Percentiles rank a stretch among this genome's conserved stretches.
Evolutionary conservation across 2,113 vertebrate genomes (phyloP).

Genomic region (Neolamprologus modestus): DNA sequence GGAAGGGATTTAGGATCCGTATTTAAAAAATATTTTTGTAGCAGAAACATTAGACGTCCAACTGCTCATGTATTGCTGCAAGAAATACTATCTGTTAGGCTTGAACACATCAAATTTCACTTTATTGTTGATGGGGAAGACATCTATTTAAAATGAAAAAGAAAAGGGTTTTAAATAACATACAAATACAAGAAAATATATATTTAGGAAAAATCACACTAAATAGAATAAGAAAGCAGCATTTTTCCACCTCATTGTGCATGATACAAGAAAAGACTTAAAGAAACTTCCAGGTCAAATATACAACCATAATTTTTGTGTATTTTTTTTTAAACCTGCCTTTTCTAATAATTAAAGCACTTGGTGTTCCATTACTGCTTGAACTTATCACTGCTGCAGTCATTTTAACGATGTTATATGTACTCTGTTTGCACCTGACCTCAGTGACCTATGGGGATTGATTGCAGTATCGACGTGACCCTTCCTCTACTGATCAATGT

Average conservation of each 20-base stretch:
- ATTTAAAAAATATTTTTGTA: neutral
- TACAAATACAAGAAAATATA: neutral
- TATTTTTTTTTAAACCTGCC: neutral
- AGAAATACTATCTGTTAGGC: neutral
- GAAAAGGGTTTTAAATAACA: neutral
- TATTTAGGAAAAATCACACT: neutral
- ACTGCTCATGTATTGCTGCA: neutral
- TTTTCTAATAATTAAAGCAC: neutral
- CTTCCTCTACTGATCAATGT: slow-evolving; percentile 22
- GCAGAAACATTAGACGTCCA: neutral
- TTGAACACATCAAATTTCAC: neutral
- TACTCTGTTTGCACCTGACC: neutral
- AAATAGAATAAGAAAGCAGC: neutral
- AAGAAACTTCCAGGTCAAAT: neutral
- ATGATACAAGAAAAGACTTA: neutral
- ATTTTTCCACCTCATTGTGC: neutral
- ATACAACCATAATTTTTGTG: neutral
- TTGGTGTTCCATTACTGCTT: neutral
- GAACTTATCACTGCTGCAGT: neutral
- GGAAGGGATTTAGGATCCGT: neutral
- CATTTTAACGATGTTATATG: neutral
- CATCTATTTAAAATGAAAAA: neutral
- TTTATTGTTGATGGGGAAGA: neutral
- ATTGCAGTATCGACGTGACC: slow-evolving; percentile 7
- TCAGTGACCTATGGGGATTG: slow-evolving; percentile 21